Evolutionary conservation across 2,888 invertebrate species (phyloP).

Genomic region (Apodemia duryi): DNA sequence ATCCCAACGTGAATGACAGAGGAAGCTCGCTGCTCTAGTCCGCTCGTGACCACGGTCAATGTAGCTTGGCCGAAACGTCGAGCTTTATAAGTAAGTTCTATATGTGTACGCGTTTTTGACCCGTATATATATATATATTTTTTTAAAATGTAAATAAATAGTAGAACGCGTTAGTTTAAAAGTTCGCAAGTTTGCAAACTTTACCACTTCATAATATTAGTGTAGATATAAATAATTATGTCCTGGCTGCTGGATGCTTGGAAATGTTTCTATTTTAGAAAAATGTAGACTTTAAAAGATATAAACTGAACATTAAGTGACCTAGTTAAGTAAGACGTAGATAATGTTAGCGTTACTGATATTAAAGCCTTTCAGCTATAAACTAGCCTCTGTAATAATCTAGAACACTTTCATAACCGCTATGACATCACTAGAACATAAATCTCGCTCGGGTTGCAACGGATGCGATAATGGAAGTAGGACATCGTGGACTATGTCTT

Average conservation of each 20-base stretch:
- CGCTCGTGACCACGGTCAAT: too few relatives aligned
- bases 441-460: slow-evolving; percentile 40
- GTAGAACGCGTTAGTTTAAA: too few relatives aligned
- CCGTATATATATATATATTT: too few relatives aligned
- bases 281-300: not conserved
- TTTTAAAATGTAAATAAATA: too few relatives aligned
- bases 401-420: slow-evolving; percentile 46
- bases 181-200: too few relatives aligned
- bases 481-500: slow-evolving; percentile 30
- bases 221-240: too few relatives aligned
- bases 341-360: slow-evolving; percentile 27
- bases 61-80: too few relatives aligned
- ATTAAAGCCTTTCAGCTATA: slow-evolving; percentile 48
- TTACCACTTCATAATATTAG: too few relatives aligned
- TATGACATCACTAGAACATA: slow-evolving; percentile 45
- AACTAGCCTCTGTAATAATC: slow-evolving; percentile 46
- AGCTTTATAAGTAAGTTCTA: too few relatives aligned
- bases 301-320: slow-evolving; percentile 15
- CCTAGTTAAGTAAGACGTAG: slow-evolving; percentile 24
- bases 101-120: too few relatives aligned
- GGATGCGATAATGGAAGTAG: slow-evolving; percentile 38
- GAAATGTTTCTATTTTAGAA: not conserved
- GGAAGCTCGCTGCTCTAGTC: too few relatives aligned
- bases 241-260: not conserved
- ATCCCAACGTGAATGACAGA: too few relatives aligned